Evolutionary conservation across 2,888 invertebrate genomes (phyloP), one percentile per base, ranked within the genome.

Genomic region (Athripsodes cinereus): DNA sequence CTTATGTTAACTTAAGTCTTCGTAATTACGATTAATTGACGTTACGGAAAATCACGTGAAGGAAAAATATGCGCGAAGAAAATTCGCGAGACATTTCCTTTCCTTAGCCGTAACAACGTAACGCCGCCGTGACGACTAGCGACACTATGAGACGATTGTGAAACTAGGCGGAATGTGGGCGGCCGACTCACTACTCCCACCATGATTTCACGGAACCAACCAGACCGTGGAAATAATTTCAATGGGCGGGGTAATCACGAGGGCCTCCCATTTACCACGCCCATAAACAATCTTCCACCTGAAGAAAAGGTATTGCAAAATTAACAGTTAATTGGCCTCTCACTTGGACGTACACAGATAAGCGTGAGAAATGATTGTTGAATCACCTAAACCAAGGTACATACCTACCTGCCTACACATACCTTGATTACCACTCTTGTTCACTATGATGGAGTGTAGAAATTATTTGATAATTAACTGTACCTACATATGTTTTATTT

Each of bases 261-360:
- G n/a, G 22, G 22, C 55, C 55, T 50, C 54, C 47, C 55, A 46
- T 22, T 55, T 54, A 55, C 19, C 60, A 52, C 59, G 62, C 59
- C 62, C 57, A 60, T 50, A 50, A n/a, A 52, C 3, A 26, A 10
- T 52, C 40, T 44, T 49, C 46, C 44, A 54, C 54, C 48, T 54
- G 49, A 47, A 22, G 31, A 31, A 49, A 55, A 58, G 58, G 54
- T 51, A 46, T 51, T 10, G 5, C 10, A 53, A 46, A 53, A 58
- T 58, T 54, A 40, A 22, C 31, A 48, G 54, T 34, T 60, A 60
- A 60, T 60, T 60, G 57, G 57, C 54, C 51, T 46, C 46, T 48
- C 48, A 55, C 44, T 52, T 58, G 52, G 52, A 19, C 40, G n/a
- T 10, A 26, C 3, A 10, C 3, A 10, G 5, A 26, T 10, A 6